Evolutionary conservation across 2,797 vertebrate genomes (phyloP), one percentile per base, ranked within the genome.

Genomic region (Melanotaenia trifasciata): DNA sequence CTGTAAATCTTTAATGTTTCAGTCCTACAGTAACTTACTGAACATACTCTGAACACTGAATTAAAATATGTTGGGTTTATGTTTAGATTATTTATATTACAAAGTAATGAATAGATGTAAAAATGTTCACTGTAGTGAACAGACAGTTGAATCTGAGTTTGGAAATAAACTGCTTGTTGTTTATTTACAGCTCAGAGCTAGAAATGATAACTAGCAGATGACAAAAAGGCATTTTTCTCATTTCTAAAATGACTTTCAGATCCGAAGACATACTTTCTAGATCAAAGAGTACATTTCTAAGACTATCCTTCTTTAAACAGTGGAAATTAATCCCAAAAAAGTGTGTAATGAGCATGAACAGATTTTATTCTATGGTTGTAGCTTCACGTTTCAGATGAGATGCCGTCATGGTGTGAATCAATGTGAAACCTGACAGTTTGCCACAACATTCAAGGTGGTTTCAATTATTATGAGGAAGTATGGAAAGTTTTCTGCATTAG

Each of bases 151-250:
- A 60, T 74, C 53, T 64, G 66, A 76, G 80, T 61, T 53, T 77
- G 78, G 65, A 79, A 56, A 35, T 79, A 64, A 80, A 83, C 64
- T 80, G 74, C 57, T 45, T 66, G 67, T 32, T 56, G 56, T 57
- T 57, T 67, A 76, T 78, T 78, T 62, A 57, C 67, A 84, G 72
- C 71, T 68, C 40, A 40, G 26, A 58, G 62, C 54, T 57, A 51
- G 6, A 74, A 74, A 81, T 85, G 78, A 4, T 74, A 13, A 36
- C 7, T 36, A 36, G 70, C 64, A 26, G 45, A 56, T 7, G 57
- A 70, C 47, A 24, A 45, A 50, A 66, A 64, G 26, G 22, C 14
- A 11, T 59, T 69, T 72, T 16, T 64, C 57, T 59, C n/a, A 1
- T 38, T 38, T 38, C 36, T 1, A 38, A 38, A 38, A 38, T 38